Base-by-base conservation (phyloP, 2,113 vertebrate species). In the Semnornis frantzii region DNA sequence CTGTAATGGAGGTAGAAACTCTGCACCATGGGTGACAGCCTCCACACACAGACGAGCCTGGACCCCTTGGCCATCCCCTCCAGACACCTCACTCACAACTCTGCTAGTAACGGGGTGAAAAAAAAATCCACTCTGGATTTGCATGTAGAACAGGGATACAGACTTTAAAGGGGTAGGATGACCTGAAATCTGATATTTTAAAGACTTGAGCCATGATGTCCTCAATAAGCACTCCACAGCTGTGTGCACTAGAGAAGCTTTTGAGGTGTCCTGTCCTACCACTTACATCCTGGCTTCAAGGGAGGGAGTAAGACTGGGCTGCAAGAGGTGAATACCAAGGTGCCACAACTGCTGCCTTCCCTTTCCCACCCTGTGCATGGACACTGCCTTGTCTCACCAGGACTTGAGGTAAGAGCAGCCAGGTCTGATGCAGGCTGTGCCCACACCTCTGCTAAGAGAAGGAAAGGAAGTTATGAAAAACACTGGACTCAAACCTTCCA, bases 1-100 rank as follows among this genome's bases (percentile, higher is more conserved):
- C 52, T 52, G 52, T 25, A 20, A 46, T 1, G 9, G 31, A 62
- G 23, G 24, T 20, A 25, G 42, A 27, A 17, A 42, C 20, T 33
- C 23, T 16, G 18, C n/a, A 25, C 34, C 30, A 59, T 3, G 8
- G 30, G 11, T 8, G 15, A 6, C 4, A 8, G 9, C 14, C 31
- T 34, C 24, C 39, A 16, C 0, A 0, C 7, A 25, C 6, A 7
- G 1, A 0, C 9, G 5, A 85, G 23, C 25, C 68, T 8, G 15
- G 4, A 30, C 3, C 19, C 10, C 4, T 1, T 52, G 0, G 31
- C 42, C 6, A 9, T 6, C 2, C 12, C 27, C 34, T 63, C 48
- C 27, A 6, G 13, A 25, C 12, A 48, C 3, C 8, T 3, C 9
- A 17, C 57, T 25, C 34, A 17, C 27, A 60, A 5, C 37, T 48